Evolutionary conservation across 1,140 invertebrate species (phyloP).

Genomic region (Sarcophaga peregrina): DNA sequence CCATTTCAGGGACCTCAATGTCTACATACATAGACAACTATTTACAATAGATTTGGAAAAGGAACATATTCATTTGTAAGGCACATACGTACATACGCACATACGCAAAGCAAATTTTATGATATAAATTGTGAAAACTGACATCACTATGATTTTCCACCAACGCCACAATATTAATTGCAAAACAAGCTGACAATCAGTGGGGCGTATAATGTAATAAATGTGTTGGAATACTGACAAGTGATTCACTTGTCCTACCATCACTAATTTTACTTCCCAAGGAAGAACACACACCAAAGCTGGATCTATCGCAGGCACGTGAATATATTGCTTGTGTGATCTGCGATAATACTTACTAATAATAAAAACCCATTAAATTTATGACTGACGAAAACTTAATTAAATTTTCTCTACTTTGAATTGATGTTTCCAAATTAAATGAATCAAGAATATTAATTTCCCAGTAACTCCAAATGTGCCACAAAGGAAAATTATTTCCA

Average conservation of each 20-base stretch:
- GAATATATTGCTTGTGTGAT: neutral
- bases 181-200: conserved; percentile 38
- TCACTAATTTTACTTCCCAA: conserved; percentile 9
- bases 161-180: conserved; percentile 31
- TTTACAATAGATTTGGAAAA: neutral
- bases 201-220: conserved; percentile 31
- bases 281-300: neutral
- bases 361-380: conserved; percentile 29
- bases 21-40: neutral
- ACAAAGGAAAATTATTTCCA: no score
- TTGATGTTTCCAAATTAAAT: neutral
- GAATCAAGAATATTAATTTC: conserved; percentile 22
- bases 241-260: neutral
- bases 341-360: neutral
- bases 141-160: conserved; percentile 29
- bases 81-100: neutral
- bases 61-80: neutral
- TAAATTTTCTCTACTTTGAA: neutral
- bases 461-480: no score
- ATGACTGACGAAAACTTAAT: conserved; percentile 1
- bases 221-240: conserved; percentile 13
- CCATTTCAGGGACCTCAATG: neutral
- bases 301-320: neutral
- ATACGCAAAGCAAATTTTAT: neutral
- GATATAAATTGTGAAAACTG: conserved; percentile 18